Conservation (phyloP, 2,888 invertebrate genomes). For the Iphiclides podalirius region DNA sequence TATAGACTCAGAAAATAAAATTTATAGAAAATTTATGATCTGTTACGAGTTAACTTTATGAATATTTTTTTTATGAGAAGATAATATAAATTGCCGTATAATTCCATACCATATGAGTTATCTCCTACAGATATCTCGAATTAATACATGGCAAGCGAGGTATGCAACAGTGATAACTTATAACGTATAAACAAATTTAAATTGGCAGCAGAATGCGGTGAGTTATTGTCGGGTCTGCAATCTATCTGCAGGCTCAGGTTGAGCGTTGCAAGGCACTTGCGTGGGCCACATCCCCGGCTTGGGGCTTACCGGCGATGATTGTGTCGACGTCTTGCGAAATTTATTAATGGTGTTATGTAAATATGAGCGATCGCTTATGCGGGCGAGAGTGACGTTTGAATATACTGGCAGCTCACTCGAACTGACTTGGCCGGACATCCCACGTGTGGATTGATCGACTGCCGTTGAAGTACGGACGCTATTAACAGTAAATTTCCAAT, state of each 20-base stretch:
- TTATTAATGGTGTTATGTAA: slow-evolving; percentile 56
- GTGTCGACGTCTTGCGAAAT: slow-evolving; percentile 57
- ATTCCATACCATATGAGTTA: background rate
- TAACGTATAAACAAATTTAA: background rate
- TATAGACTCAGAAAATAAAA: too few relatives aligned
- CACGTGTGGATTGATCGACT: slow-evolving; percentile 20
- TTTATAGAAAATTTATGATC: too few relatives aligned
- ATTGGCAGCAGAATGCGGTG: slow-evolving; percentile 2
- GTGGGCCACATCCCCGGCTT: slow-evolving; percentile 64
- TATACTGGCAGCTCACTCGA: slow-evolving; percentile 16
- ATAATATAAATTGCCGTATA: background rate
- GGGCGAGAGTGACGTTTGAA: slow-evolving; percentile 18
- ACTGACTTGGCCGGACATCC: slow-evolving; percentile 16
- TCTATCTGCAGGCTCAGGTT: slow-evolving; percentile 1
- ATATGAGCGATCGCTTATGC: slow-evolving; percentile 53
- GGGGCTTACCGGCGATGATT: slow-evolving; percentile 48
- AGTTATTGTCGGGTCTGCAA: slow-evolving; percentile 4
- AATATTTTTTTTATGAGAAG: background rate
- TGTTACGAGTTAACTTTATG: background rate
- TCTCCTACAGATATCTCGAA: too few relatives aligned
- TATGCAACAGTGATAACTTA: background rate
- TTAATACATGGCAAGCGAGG: slow-evolving; percentile 3
- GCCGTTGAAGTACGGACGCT: background rate
- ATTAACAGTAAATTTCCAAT: slow-evolving; percentile 12
- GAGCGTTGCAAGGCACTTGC: too few relatives aligned